Evolutionary conservation across 2,888 invertebrate species (phyloP), one percentile per base, ranked within the genome.

Genomic region (Clostera curtula): DNA sequence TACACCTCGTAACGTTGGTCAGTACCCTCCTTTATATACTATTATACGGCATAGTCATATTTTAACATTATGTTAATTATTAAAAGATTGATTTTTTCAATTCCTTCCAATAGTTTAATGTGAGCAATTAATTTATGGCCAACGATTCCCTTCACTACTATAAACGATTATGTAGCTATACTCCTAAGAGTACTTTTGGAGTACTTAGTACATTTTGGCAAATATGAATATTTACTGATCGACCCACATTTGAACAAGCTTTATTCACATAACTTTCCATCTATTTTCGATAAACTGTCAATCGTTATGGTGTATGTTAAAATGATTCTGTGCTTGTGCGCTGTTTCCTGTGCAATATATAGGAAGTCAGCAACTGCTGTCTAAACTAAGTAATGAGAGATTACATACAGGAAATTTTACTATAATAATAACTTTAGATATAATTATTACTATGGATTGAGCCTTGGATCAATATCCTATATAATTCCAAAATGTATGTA

Each of bases 391-490:
- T 35, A 19, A 36, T 24, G 19, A 19, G 6, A 17, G 1, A 7
- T 9, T 7, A 11, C 9, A 10, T 28, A 15, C n/a, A n/a, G n/a
- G 5, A 22, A 22, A 12, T 7, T 20, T 22, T 9, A 20, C 19
- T 9, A 8, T 25, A 26, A 19, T 24, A 22, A 29, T 25, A 39
- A 49, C 45, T 37, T 34, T 28, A 44, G 45, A 38, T 37, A 38
- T 43, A 39, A 44, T 32, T 64, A 68, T 54, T 54, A 53, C 55
- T 51, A 59, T 55, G 50, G 49, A 47, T 67, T 68, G 68, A 68
- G 67, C 68, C 36, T 43, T 43, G 46, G 49, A 34, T 58, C 49
- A 39, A 46, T 39, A 41, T 48, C 34, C 49, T 59, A 58, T 39
- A 42, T 24, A 42, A 36, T 40, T 38, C 27, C 34, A 42, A 39